Evolutionary conservation across 2,797 vertebrate genomes (phyloP).

Genomic region (Helicolenus hilgendorfi): DNA sequence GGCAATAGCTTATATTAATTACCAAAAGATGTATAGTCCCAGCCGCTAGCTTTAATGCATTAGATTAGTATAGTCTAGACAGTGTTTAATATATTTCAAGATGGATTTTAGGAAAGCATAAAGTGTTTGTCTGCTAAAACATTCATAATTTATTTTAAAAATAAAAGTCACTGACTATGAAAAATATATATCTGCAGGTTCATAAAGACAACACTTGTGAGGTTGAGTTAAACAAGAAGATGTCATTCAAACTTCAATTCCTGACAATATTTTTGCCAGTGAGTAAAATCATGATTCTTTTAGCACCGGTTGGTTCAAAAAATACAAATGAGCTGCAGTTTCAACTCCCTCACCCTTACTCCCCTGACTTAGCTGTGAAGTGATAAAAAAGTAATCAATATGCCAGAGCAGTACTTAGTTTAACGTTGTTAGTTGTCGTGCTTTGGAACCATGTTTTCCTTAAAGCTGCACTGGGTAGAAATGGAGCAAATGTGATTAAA

Average conservation of each 20-base stretch:
- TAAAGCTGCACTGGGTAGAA: background rate
- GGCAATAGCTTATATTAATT: conserved; percentile 57
- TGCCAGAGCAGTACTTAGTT: background rate
- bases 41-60: conserved; percentile 63
- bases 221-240: background rate
- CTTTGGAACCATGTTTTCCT: background rate
- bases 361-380: background rate
- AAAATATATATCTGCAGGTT: conserved; percentile 1
- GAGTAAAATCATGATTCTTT: background rate
- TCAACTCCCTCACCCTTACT: background rate
- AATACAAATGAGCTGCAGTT: background rate
- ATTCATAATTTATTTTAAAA: conserved; percentile 16
- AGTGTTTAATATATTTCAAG: conserved; percentile 5
- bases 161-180: background rate
- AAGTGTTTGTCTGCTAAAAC: background rate
- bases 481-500: background rate
- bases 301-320: background rate
- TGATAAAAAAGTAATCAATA: background rate
- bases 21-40: conserved; percentile 33
- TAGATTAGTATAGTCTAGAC: conserved; percentile 6
- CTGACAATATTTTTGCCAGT: background rate
- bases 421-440: background rate
- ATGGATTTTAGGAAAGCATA: conserved; percentile 3
- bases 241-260: background rate
- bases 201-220: background rate